Percentiles rank a stretch among this genome's conserved stretches.
These are phyloP conservation scores for Mesocentrotus franciscanus DNA, from an alignment of 53 echinoderm and acorn worm species.

Conservation along the genomic window DNA sequence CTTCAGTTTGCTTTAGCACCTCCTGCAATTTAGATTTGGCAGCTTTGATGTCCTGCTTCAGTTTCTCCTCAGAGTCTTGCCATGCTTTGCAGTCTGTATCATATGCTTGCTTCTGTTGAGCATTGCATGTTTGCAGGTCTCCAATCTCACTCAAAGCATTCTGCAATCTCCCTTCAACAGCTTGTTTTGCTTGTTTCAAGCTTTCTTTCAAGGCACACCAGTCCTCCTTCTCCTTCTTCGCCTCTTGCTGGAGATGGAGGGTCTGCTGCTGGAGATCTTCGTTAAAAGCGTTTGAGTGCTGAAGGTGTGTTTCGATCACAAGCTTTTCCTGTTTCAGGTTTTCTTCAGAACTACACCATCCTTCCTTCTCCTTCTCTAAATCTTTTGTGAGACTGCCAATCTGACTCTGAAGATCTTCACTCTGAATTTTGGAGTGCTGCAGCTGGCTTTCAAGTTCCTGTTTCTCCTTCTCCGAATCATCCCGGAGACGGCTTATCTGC, in stretches of 20 bases:
- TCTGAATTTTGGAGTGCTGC: background rate
- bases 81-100: slow-evolving; percentile 36
- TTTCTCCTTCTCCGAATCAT: slow-evolving; percentile 1
- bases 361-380: slow-evolving; percentile 2
- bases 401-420: background rate
- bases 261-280: slow-evolving; percentile 25
- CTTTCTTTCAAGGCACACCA: background rate
- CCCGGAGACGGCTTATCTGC: background rate
- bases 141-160: background rate
- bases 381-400: background rate
- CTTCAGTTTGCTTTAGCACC: background rate
- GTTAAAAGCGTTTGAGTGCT: background rate
- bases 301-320: slow-evolving; percentile 21
- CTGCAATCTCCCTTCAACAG: slow-evolving; percentile 17
- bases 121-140: background rate
- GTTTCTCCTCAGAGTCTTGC: slow-evolving; percentile 4
- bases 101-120: background rate
- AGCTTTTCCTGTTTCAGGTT: slow-evolving; percentile 13
- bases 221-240: background rate
- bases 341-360: background rate
- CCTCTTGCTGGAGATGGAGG: background rate
- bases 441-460: slow-evolving; percentile 5
- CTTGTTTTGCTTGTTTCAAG: background rate
- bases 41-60: background rate
- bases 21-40: background rate